Evolutionary conservation across 1,140 invertebrate species (phyloP).

Genomic region (Ips typographus): DNA sequence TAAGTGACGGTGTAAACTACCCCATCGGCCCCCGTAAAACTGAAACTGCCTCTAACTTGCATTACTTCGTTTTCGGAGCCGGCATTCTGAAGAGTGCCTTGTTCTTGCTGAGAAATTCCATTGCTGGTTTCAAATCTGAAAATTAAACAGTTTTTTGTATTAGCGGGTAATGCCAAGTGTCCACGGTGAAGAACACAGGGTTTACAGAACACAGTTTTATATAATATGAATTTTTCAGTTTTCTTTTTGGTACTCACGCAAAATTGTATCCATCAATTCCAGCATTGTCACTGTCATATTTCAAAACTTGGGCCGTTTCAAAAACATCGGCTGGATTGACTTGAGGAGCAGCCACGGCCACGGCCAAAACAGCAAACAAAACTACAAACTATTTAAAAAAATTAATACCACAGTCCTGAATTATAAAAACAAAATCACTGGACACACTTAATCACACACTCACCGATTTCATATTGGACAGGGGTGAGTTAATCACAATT

Average conservation of each 20-base stretch:
- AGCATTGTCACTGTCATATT: conserved; percentile 53
- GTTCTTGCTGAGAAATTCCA: conserved; percentile 63
- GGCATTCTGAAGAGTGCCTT: conserved; percentile 60
- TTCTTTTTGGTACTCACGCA: conserved; percentile 51
- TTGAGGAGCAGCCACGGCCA: conserved; percentile 50
- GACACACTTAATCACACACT: conserved; percentile 15
- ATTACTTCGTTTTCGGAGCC: conserved; percentile 60
- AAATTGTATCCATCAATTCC: conserved; percentile 54
- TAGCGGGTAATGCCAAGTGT: no score
- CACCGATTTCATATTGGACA: conserved; percentile 35
- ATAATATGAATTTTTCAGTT: no score
- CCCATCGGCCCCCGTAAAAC: conserved; percentile 66
- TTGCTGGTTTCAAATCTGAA: conserved; percentile 67
- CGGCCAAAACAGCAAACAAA: conserved; percentile 32
- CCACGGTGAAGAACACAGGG: no score
- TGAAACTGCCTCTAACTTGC: conserved; percentile 64
- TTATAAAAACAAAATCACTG: conserved; percentile 1
- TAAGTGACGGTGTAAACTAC: conserved; percentile 64
- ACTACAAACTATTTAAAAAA: no score
- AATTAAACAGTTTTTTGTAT: neutral
- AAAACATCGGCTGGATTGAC: conserved; percentile 31
- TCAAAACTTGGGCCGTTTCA: conserved; percentile 49
- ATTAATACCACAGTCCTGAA: no score
- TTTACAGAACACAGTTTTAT: no score
- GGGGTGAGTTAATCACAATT: conserved; percentile 2